Conservation (phyloP, 2,888 invertebrate species). For the Tenthredo mesomela region DNA sequence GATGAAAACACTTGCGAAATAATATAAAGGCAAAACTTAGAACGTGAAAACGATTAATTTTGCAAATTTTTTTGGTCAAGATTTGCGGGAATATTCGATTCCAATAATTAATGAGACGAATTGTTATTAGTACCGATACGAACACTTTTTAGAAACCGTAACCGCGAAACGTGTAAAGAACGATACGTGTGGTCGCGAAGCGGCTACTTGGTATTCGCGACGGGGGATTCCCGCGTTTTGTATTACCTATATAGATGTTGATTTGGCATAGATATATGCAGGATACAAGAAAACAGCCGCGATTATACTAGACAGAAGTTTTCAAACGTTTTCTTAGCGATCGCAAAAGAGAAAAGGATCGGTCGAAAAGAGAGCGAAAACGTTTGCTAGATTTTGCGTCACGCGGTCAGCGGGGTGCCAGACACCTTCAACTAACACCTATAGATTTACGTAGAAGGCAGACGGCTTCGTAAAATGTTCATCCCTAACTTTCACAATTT, state of each 20-base stretch:
- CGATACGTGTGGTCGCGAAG: background rate
- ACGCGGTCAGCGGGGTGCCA: constrained; percentile 67
- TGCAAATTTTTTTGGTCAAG: background rate
- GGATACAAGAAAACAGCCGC: background rate
- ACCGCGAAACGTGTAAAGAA: background rate
- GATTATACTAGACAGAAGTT: background rate
- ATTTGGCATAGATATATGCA: background rate
- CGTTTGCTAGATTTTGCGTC: constrained; percentile 66
- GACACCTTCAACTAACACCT: constrained; percentile 64
- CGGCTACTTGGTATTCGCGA: constrained; percentile 6
- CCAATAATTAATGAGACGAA: background rate
- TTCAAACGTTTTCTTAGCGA: constrained; percentile 21
- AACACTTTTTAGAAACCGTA: background rate
- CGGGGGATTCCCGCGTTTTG: background rate
- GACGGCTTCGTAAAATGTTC: constrained; percentile 29
- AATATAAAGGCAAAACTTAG: background rate
- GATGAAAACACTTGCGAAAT: background rate
- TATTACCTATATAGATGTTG: background rate
- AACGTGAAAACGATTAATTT: background rate
- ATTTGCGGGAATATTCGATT: background rate
- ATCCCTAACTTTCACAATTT: constrained; percentile 73
- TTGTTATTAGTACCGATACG: background rate
- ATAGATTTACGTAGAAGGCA: constrained; percentile 28
- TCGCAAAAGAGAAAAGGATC: constrained; percentile 25
- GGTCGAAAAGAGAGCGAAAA: constrained; percentile 53